Conservation (phyloP, 2,888 invertebrate genomes). For the Lasioglossum morio region DNA sequence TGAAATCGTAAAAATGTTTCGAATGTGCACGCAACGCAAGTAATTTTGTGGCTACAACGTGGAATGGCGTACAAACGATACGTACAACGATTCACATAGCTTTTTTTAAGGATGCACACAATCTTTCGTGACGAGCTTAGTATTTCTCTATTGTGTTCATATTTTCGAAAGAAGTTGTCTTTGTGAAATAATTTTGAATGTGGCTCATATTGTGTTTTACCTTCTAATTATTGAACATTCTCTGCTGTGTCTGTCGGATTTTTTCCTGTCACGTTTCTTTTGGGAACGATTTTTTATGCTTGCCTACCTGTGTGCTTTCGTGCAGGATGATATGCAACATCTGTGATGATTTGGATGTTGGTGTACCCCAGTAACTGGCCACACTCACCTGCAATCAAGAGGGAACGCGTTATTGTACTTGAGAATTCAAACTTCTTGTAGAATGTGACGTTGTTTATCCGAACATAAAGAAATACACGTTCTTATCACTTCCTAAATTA, state of each 20-base stretch:
- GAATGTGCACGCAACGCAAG: background rate
- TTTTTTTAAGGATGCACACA: background rate
- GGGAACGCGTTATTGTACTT: constrained; percentile 17
- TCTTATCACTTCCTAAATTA: too few relatives aligned
- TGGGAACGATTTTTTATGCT: background rate
- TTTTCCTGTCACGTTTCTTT: background rate
- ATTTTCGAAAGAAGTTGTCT: background rate
- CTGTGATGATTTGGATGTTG: constrained; percentile 61
- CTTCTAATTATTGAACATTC: background rate
- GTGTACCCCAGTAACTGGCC: constrained; percentile 65
- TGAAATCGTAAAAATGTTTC: background rate
- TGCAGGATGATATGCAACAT: constrained; percentile 48
- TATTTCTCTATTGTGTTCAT: background rate
- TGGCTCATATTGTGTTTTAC: background rate
- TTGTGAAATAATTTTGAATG: background rate
- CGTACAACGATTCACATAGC: background rate
- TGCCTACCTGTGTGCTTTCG: constrained; percentile 73
- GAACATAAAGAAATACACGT: too few relatives aligned
- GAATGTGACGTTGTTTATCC: background rate
- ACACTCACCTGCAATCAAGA: constrained; percentile 76
- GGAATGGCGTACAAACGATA: background rate
- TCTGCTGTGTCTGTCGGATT: background rate
- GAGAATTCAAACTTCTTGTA: background rate
- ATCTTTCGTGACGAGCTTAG: background rate
- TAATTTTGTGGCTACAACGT: background rate